Conservation (phyloP, 2,888 invertebrate species). For the Monochamus alternatus region DNA sequence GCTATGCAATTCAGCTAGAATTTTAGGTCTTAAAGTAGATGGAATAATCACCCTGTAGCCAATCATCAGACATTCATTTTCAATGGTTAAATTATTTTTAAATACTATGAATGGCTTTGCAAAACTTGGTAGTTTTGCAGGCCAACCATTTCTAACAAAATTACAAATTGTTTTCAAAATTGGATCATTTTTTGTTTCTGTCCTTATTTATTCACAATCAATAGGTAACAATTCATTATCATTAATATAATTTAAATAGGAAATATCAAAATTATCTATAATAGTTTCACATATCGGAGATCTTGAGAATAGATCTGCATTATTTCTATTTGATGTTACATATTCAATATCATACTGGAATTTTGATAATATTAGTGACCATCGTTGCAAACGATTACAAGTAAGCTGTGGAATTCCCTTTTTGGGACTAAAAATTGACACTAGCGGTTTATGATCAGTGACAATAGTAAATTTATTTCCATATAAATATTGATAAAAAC, state of each 20-base stretch:
- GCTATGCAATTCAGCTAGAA: too few relatives aligned
- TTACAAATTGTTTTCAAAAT: background rate
- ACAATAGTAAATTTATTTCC: constrained; percentile 19
- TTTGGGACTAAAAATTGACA: constrained; percentile 23
- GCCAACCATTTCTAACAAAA: background rate
- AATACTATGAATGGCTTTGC: background rate
- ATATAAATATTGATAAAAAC: constrained; percentile 37
- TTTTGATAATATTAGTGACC: constrained; percentile 34
- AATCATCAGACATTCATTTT: too few relatives aligned
- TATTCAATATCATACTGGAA: constrained; percentile 20
- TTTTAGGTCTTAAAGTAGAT: too few relatives aligned
- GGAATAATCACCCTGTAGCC: too few relatives aligned
- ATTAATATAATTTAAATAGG: background rate
- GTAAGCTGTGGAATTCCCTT: constrained; percentile 29
- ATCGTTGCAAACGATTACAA: constrained; percentile 28
- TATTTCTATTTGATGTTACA: background rate
- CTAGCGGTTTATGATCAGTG: constrained; percentile 23
- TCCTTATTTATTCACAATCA: background rate
- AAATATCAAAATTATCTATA: background rate
- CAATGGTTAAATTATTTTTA: too few relatives aligned
- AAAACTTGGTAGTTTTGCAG: background rate
- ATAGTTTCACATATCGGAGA: background rate
- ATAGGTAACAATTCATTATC: background rate
- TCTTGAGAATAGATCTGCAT: background rate
- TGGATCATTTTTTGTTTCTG: background rate